These are phyloP conservation scores for Halcyon malimbica DNA, from an alignment of 2,113 vertebrate genomes.

Conservation along the genomic window DNA sequence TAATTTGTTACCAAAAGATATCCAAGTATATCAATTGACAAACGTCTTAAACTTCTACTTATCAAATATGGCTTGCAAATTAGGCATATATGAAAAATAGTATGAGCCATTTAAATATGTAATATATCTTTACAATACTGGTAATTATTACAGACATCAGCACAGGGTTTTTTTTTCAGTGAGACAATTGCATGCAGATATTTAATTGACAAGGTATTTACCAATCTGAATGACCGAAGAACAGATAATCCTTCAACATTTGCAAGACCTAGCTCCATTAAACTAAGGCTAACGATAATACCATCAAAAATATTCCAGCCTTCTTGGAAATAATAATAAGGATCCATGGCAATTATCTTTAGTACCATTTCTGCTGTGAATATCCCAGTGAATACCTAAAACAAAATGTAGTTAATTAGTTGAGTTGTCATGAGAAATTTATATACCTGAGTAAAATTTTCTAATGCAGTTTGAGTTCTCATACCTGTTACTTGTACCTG, in stretches of 20 bases:
- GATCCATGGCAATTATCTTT: constrained; percentile 95
- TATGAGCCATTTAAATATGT: neutral
- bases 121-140: neutral
- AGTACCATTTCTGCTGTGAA: constrained; percentile 98
- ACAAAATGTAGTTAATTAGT: neutral
- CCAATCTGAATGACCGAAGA: constrained; percentile 94
- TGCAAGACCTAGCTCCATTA: constrained; percentile 89
- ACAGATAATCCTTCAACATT: constrained; percentile 86
- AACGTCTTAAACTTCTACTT: neutral
- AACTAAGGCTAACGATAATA: constrained; percentile 92
- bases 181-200: neutral
- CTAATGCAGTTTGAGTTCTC: neutral
- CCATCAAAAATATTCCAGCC: constrained; percentile 98
- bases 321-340: constrained; percentile 95
- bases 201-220: constrained; percentile 69
- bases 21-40: neutral
- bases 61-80: neutral
- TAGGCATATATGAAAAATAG: neutral
- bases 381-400: constrained; percentile 93
- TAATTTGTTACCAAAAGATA: neutral
- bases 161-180: neutral
- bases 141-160: neutral
- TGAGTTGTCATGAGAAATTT: neutral
- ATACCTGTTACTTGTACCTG: neutral
- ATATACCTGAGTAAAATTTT: neutral